Evolutionary conservation across 2,797 vertebrate genomes (phyloP), one percentile per base, ranked within the genome.

Genomic region (Alcedo quadribrachys): DNA sequence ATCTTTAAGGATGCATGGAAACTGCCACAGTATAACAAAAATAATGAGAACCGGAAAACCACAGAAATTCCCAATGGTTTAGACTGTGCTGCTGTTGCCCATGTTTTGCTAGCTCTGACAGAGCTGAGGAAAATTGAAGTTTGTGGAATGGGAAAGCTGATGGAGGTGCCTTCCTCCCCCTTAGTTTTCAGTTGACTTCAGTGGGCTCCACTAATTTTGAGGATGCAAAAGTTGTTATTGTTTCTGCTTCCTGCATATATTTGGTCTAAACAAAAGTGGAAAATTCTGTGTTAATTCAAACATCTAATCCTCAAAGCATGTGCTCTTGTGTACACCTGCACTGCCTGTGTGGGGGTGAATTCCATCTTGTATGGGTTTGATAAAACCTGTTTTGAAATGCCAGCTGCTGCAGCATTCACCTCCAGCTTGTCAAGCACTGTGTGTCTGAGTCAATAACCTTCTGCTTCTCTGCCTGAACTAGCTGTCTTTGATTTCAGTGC

Each of bases 401-500:
- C 80, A 84, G 77, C 74, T 76, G 74, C 60, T 12, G 48, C 55
- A 86, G 74, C 57, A 4, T 17, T 81, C 63, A 35, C 35, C 32
- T 62, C 67, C 69, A 48, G 33, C 74, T 70, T 55, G 53, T 53
- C 68, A 40, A n/a, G 13, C 46, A 2, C 15, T 24, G 20, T 19
- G 35, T 32, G 8, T 84, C 74, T 65, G 73, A 75, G 69, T 53
- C 37, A 69, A 58, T 69, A 83, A 76, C 77, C 63, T 90, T 37
- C 75, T 83, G 46, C 77, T 85, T 15, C 63, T 48, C 60, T 21
- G 2, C 54, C 73, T 68, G 58, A 18, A 11, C 73, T n/a, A 15
- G 8, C 66, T 76, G 58, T 40, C 62, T 93, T 81, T 93, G 66
- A 45, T 75, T 76, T 60, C 55, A 51, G 28, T 70, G 35, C 45